Evolutionary conservation across 2,797 vertebrate species (phyloP).

Genomic region (Phoeniculus purpureus): DNA sequence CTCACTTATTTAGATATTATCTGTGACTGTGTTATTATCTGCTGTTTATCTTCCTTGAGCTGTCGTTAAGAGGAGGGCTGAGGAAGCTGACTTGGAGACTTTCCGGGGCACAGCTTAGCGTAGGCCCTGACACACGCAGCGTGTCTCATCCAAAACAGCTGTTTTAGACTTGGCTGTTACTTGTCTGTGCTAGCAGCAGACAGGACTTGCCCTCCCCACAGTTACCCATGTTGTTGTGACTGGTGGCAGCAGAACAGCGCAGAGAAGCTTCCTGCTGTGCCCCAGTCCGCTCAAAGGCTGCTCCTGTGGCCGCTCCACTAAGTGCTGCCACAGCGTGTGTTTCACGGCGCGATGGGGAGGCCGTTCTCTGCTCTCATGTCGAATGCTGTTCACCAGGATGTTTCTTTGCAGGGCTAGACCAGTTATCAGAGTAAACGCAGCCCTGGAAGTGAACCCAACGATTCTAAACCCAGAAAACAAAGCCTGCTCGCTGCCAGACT

Average conservation of each 20-base stretch:
- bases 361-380: neutral
- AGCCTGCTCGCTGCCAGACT: conserved; percentile 79
- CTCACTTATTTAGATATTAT: no score
- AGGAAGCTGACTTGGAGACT: neutral
- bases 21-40: no score
- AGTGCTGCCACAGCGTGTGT: neutral
- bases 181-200: neutral
- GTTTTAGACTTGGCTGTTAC: neutral
- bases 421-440: conserved; percentile 90
- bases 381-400: neutral
- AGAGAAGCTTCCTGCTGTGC: neutral
- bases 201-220: neutral
- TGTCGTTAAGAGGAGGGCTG: no score
- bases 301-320: neutral
- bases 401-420: conserved; percentile 86
- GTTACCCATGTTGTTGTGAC: neutral
- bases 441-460: conserved; percentile 89
- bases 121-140: neutral
- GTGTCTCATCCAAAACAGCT: neutral
- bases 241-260: neutral
- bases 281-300: neutral
- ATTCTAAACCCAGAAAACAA: conserved; percentile 93
- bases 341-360: neutral
- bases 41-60: no score
- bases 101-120: neutral